Evolutionary conservation across 2,797 vertebrate species (phyloP).

Genomic region (Pseudopleuronectes americanus): DNA sequence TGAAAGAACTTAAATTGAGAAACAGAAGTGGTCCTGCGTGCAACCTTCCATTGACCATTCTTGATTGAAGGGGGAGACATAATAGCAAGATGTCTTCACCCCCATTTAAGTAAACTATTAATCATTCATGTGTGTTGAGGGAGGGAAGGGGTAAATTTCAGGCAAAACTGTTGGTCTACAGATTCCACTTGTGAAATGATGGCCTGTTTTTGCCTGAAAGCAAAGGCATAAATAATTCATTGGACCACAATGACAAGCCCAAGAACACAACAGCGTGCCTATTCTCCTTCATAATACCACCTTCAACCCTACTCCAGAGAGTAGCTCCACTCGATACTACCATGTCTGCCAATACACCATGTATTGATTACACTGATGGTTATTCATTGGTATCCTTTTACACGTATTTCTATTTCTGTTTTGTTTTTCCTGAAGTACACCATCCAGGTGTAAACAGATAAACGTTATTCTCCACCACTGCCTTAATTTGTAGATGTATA

Average conservation of each 20-base stretch:
- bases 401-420: background rate
- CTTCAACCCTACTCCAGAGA: conserved; percentile 28
- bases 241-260: conserved; percentile 40
- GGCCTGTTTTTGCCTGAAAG: conserved; percentile 69
- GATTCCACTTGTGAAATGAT: conserved; percentile 44
- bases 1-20: background rate
- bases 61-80: conserved; percentile 35
- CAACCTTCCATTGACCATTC: conserved; percentile 35
- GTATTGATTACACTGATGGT: conserved; percentile 9
- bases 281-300: conserved; percentile 46
- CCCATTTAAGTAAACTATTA: conserved; percentile 66
- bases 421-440: background rate
- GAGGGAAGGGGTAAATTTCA: conserved; percentile 35
- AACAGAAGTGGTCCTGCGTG: conserved; percentile 36
- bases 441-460: background rate
- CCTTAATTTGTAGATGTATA: background rate
- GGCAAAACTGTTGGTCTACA: conserved; percentile 39
- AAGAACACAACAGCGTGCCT: conserved; percentile 48
- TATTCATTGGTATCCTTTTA: too few relatives aligned
- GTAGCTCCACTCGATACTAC: background rate
- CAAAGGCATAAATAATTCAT: conserved; percentile 78
- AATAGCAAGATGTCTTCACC: conserved; percentile 51
- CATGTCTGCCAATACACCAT: conserved; percentile 7
- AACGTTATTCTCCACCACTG: background rate
- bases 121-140: conserved; percentile 63